phyloP scores from a whole-genome alignment of 2,113 vertebrate species.

The Myanophis thanlyinensis region DNA sequence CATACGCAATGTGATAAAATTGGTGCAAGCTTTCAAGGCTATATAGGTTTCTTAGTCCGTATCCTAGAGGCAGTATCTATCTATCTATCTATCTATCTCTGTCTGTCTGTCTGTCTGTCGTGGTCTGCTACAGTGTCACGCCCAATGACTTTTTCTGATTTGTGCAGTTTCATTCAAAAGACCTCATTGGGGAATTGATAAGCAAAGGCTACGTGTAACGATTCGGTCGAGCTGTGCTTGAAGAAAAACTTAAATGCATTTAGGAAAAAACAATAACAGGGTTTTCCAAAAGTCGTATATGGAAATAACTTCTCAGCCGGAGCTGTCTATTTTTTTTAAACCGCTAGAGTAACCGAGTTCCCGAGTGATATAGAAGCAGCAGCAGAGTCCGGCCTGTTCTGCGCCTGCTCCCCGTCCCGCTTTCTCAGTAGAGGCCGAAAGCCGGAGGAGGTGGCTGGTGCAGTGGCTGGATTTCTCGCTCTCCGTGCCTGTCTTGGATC shows the following conservation, averaged over 20 bases:
- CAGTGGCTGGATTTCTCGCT: too few species aligned
- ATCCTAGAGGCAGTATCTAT: background rate
- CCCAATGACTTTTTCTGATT: background rate
- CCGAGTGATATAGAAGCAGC: background rate
- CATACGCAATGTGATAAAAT: background rate
- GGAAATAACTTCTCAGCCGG: too few species aligned
- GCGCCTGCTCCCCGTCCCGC: conserved; percentile 36
- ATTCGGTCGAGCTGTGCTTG: background rate
- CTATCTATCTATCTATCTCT: too few species aligned
- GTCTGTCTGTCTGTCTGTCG: background rate
- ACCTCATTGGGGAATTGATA: background rate
- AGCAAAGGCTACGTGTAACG: background rate
- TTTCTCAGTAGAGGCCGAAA: background rate
- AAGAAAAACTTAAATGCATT: background rate
- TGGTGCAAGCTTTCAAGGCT: background rate
- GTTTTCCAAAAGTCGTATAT: background rate
- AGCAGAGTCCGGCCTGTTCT: background rate
- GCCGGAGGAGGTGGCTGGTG: background rate
- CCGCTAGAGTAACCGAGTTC: too few species aligned
- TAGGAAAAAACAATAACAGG: background rate
- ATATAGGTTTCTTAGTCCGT: background rate
- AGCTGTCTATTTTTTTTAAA: background rate
- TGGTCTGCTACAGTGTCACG: background rate
- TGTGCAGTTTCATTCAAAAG: background rate
- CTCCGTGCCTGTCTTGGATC: background rate